phyloP scores from a whole-genome alignment of 2,888 invertebrate genomes.

The Cremastinae sp. region DNA sequence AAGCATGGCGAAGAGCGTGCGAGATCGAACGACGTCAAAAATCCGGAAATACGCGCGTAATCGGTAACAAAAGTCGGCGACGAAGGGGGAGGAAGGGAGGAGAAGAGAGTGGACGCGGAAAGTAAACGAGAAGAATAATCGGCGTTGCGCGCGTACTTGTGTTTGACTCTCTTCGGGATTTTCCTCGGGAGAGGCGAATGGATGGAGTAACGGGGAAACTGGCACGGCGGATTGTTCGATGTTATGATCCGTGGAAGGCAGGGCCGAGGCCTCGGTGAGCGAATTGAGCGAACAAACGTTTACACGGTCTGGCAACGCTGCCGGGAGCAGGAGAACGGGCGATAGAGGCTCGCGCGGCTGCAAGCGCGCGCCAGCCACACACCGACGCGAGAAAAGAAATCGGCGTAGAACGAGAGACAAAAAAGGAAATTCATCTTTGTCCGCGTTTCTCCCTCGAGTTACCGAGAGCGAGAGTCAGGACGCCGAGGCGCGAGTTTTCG shows the following conservation, averaged over 20 bases:
- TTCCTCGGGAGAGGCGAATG: background rate
- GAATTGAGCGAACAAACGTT: conserved; percentile 38
- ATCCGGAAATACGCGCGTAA: background rate
- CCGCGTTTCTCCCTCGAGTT: conserved; percentile 20
- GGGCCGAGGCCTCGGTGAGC: background rate
- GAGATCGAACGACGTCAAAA: conserved; percentile 34
- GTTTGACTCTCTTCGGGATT: conserved; percentile 40
- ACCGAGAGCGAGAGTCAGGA: conserved; percentile 39
- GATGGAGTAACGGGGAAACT: conserved; percentile 1
- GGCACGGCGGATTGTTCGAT: conserved; percentile 34
- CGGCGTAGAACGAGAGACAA: conserved; percentile 17
- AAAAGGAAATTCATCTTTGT: conserved; percentile 23
- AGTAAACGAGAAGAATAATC: background rate
- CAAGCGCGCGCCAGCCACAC: conserved; percentile 56
- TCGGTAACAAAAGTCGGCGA: too few species aligned
- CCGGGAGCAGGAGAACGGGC: conserved; percentile 37
- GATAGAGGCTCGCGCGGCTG: conserved; percentile 56
- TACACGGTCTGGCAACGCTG: conserved; percentile 64
- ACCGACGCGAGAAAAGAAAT: conserved; percentile 26
- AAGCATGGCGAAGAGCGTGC: too few species aligned
- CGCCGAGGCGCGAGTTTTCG: conserved; percentile 23
- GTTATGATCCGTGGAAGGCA: conserved; percentile 31
- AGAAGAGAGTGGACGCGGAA: background rate
- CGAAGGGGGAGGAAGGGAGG: background rate
- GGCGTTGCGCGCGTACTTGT: conserved; percentile 20